These are phyloP conservation scores for Huso huso DNA, from an alignment of 2,797 vertebrate genomes.

Conservation along the genomic window DNA sequence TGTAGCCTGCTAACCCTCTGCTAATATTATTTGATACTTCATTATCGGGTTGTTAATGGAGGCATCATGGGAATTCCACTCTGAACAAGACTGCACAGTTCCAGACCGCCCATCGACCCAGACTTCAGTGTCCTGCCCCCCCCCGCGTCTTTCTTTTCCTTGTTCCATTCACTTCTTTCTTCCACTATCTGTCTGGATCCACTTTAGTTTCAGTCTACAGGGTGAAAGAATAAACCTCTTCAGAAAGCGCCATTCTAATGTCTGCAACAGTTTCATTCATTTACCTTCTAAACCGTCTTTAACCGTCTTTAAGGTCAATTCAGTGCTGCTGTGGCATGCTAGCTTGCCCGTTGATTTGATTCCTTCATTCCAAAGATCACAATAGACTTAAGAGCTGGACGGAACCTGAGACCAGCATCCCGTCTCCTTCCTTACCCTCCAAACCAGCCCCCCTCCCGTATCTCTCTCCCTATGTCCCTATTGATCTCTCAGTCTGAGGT, in stretches of 20 bases:
- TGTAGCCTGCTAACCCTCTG: slow-evolving; percentile 30
- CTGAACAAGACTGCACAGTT: background rate
- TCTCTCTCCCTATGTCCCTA: slow-evolving; percentile 14
- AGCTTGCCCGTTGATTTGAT: too few relatives aligned
- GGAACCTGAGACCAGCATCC: background rate
- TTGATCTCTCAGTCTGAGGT: slow-evolving; percentile 30
- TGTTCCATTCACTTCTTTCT: background rate
- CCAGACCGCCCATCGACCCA: slow-evolving; percentile 6
- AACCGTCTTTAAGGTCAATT: too few relatives aligned
- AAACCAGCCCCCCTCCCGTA: background rate
- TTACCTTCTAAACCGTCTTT: too few relatives aligned
- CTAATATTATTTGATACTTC: slow-evolving; percentile 48
- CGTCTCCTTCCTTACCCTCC: slow-evolving; percentile 4
- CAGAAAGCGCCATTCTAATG: too few relatives aligned
- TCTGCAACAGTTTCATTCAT: too few relatives aligned
- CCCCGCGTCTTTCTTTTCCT: background rate
- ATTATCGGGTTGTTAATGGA: slow-evolving; percentile 31
- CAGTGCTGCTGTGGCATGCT: too few relatives aligned
- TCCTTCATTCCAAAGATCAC: too few relatives aligned
- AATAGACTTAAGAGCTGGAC: too few relatives aligned
- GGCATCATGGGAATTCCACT: background rate
- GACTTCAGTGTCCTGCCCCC: too few relatives aligned
- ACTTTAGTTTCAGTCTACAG: too few relatives aligned
- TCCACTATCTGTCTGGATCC: too few relatives aligned
- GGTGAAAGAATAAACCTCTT: too few relatives aligned